phyloP scores from a whole-genome alignment of 2,888 invertebrate species.

The Sinotaia quadrata region DNA sequence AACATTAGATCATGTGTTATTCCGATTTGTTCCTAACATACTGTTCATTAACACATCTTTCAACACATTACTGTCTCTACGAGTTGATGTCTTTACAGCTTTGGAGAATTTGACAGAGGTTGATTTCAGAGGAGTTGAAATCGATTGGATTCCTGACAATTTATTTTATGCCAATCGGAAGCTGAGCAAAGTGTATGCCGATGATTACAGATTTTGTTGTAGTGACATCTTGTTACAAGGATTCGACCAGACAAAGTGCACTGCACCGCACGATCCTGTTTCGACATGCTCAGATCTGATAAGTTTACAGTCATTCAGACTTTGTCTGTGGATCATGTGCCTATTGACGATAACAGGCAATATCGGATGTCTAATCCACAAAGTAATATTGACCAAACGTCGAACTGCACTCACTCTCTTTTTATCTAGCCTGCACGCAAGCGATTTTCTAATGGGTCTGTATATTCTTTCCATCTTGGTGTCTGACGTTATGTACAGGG shows the following conservation, averaged over 20 bases:
- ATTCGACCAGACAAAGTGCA: neutral
- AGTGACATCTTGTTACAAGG: neutral
- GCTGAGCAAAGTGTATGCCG: neutral
- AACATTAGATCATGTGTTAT: neutral
- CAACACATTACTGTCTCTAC: neutral
- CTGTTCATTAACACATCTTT: neutral
- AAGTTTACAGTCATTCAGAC: neutral
- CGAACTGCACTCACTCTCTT: neutral
- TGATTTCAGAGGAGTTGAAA: neutral
- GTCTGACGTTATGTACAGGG: constrained; percentile 45
- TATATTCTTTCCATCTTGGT: constrained; percentile 44
- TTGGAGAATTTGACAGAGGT: neutral
- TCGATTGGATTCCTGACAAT: neutral
- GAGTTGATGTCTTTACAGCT: neutral
- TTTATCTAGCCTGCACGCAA: constrained; percentile 26
- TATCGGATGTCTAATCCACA: neutral
- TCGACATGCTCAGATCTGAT: constrained; percentile 24
- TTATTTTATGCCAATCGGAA: neutral
- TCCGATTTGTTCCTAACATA: neutral
- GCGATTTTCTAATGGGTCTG: constrained; percentile 44
- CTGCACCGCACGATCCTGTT: constrained; percentile 13
- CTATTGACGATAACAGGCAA: constrained; percentile 8
- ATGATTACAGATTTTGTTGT: constrained; percentile 21
- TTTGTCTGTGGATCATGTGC: constrained; percentile 8
- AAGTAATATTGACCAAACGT: neutral